Evolutionary conservation across 2,797 vertebrate species (phyloP), one percentile per base, ranked within the genome.

Genomic region (Tauraco hartlaubi): DNA sequence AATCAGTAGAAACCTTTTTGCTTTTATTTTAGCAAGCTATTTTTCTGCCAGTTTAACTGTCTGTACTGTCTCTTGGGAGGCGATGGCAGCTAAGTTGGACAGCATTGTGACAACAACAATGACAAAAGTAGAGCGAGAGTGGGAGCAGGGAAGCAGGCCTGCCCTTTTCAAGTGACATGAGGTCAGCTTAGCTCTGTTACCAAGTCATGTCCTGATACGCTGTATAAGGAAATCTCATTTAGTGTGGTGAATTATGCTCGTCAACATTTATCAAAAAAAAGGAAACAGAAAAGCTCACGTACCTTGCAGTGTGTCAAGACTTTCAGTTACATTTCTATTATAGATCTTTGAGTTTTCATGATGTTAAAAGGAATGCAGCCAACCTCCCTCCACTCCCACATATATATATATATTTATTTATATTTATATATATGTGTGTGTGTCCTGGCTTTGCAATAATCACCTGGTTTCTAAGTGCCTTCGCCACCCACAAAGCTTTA

Each of bases 311-410:
- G 5, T 6, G 37, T 5, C 0, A 5, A 41, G n/a, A 31, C 26
- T 6, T 18, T 25, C 28, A 61, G 31, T 6, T 46, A 22, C 20
- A 5, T 29, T 90, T 52, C 44, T 37, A 1, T 23, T 37, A 52
- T 0, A 4, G 33, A 63, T 15, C 35, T 82, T 23, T 7, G 17
- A 69, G 59, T 41, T 67, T 51, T 48, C 39, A 14, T 21, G 23
- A 43, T 28, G 31, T 23, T 52, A 22, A 29, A 82, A 69, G 35
- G 76, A 92, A 79, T 5, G 3, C 12, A 54, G 33, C 15, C 6
- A 3, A 21, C 4, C 6, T 31, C 2, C 8, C 11, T 13, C 3
- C 3, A 10, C 11, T 19, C 31, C 18, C 5, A 1, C 11, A 31
- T 2, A 3, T 1, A 6, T 9, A 5, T 17, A 15, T 48, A 20